These are phyloP conservation scores for Xenopus tropicalis DNA, from an alignment of 2,113 vertebrate species.

Conservation along the genomic window DNA sequence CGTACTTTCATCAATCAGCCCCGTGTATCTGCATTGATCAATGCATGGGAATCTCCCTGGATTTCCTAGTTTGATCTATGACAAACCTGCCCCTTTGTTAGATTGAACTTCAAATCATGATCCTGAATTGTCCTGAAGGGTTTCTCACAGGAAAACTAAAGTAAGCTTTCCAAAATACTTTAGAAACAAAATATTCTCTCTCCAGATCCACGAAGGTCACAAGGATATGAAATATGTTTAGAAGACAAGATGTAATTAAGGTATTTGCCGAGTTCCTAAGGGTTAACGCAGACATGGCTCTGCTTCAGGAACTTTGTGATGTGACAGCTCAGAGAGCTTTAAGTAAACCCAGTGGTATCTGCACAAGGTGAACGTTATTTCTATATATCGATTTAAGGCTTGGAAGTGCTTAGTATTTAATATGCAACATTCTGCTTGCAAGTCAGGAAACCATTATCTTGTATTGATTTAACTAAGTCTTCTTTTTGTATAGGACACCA, in stretches of 20 bases:
- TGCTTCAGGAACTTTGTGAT: conserved; percentile 12
- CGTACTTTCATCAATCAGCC: too few species aligned
- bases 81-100: too few species aligned
- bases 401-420: conserved; percentile 45
- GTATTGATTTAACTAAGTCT: conserved; percentile 39
- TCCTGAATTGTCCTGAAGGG: too few species aligned
- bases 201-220: too few species aligned
- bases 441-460: conserved; percentile 45
- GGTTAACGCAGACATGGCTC: not conserved
- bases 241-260: conserved; percentile 1
- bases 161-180: too few species aligned
- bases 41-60: too few species aligned
- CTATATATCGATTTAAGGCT: conserved; percentile 36
- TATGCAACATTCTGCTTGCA: conserved; percentile 44
- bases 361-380: conserved; percentile 38
- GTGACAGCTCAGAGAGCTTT: conserved; percentile 38
- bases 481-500: conserved; percentile 7
- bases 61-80: too few species aligned
- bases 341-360: conserved; percentile 39
- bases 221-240: not conserved
- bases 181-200: too few species aligned
- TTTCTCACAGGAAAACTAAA: too few species aligned
- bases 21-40: too few species aligned
- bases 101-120: too few species aligned
- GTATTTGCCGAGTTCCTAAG: not conserved